Evolutionary conservation across 1,140 invertebrate species (phyloP).

Genomic region (Hylaeus anthracinus): DNA sequence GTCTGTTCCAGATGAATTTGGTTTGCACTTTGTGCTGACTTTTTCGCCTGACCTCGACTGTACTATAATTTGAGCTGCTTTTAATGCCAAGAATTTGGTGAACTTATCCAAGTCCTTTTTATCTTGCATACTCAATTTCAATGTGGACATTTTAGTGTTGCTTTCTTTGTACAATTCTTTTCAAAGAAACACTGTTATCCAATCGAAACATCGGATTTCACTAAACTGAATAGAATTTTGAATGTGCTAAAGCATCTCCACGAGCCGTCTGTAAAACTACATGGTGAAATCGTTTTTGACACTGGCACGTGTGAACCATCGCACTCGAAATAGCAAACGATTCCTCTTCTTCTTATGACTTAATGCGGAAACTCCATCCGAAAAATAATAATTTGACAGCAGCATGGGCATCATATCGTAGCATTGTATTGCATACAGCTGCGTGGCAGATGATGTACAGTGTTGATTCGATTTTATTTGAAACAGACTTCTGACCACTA

Average conservation of each 20-base stretch:
- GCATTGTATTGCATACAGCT: constrained; percentile 17
- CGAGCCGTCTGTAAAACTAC: constrained; percentile 1
- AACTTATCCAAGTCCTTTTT: constrained; percentile 92
- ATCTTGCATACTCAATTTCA: constrained; percentile 85
- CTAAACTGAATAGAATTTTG: constrained; percentile 29
- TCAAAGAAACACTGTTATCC: not conserved
- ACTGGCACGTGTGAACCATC: constrained; percentile 6
- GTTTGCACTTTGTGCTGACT: constrained; percentile 89
- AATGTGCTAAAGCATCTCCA: constrained; percentile 8
- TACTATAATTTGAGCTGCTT: constrained; percentile 93
- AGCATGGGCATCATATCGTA: constrained; percentile 31
- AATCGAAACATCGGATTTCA: constrained; percentile 8
- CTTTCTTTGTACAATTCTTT: not conserved
- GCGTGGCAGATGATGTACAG: constrained; percentile 12
- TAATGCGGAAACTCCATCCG: not conserved
- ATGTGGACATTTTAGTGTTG: constrained; percentile 73
- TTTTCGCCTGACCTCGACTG: constrained; percentile 93
- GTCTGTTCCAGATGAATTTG: constrained; percentile 86
- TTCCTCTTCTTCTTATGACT: constrained; percentile 17
- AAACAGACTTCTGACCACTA: not conserved
- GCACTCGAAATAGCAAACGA: not conserved
- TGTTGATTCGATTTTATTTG: not conserved
- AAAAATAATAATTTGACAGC: constrained; percentile 19
- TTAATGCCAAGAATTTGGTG: constrained; percentile 92
- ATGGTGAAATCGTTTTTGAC: constrained; percentile 17